Evolutionary conservation across 1,140 invertebrate genomes (phyloP), one percentile per base, ranked within the genome.

Genomic region (Neodiprion virginianus): DNA sequence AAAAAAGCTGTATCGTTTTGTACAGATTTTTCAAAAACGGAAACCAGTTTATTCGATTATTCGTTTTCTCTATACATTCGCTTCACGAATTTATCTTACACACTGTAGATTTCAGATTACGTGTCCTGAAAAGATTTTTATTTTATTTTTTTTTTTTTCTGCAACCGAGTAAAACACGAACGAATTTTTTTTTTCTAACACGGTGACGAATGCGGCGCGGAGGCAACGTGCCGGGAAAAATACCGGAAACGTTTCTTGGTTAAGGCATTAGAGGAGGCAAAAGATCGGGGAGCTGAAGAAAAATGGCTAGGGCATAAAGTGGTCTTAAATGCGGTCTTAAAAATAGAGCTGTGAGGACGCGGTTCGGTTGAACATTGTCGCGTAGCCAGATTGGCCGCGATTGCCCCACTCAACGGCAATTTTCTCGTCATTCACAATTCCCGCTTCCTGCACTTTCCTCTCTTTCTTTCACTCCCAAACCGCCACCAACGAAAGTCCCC

Each of bases 351-450:
- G 11, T 8, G 4, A 12, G 53, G 11, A 61, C 53, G 28, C 28
- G 11, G 53, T 61, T 61, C 53, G 53, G 53, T 61, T 61, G 53
- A 61, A 61, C 53, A 61, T 61, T 61, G 53, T 61, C 53, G 53
- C 53, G 53, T 61, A 61, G 53, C 53, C 4, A 61, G 53, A 61
- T 61, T 61, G 53, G n/a, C 53, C n/a, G 11, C 53, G 53, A 61
- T 61, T 61, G 53, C 53, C 53, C 8, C 53, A 61, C 53, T 61
- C 53, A 61, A 8, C 11, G 11, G 53, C 53, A 61, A 61, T 61
- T 61, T 61, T 17, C 11, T 61, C 53, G 53, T 61, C 53, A 61
- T 61, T 61, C 53, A 61, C 53, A 61, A 61, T 61, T 61, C 53
- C n/a, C 53, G 53, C n/a, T 61, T 61, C 53, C 53, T 61, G 53